These are phyloP conservation scores for Drosophila siamana DNA, from an alignment of 2,888 invertebrate genomes.

Conservation along the genomic window DNA sequence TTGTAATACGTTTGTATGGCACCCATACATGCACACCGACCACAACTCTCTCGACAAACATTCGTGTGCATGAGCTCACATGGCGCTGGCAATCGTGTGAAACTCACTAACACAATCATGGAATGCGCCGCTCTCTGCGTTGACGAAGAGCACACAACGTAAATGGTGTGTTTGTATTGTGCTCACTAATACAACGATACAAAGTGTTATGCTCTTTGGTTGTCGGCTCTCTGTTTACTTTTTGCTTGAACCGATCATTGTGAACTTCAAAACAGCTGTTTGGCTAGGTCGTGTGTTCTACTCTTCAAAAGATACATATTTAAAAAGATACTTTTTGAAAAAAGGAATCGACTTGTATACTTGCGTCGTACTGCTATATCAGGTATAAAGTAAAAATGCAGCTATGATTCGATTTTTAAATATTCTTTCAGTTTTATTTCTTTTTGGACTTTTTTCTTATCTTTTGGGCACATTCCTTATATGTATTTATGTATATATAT, in stretches of 20 bases:
- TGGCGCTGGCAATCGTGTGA: neutral
- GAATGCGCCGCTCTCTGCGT: conserved; percentile 4
- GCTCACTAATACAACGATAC: conserved; percentile 7
- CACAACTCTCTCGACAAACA: conserved; percentile 7
- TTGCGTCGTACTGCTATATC: too few relatives aligned
- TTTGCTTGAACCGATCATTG: neutral
- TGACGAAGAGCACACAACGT: neutral
- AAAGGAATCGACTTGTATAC: neutral
- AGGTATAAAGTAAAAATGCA: neutral
- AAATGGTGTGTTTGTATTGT: neutral
- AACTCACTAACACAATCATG: conserved; percentile 7
- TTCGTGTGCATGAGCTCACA: neutral
- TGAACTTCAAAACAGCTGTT: conserved; percentile 9
- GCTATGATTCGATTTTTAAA: neutral
- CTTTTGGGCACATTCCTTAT: conserved; percentile 49
- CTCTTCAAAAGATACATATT: neutral
- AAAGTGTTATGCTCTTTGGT: conserved; percentile 6
- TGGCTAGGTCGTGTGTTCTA: neutral
- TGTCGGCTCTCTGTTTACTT: conserved; percentile 18
- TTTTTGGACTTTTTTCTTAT: conserved; percentile 26
- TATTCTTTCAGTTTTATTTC: conserved; percentile 26
- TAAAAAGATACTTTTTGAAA: neutral
- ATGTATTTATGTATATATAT: conserved; percentile 23
- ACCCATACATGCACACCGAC: conserved; percentile 3
- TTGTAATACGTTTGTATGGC: neutral